phyloP scores from a whole-genome alignment of 2,888 invertebrate genomes.

The Tipula helvola region DNA sequence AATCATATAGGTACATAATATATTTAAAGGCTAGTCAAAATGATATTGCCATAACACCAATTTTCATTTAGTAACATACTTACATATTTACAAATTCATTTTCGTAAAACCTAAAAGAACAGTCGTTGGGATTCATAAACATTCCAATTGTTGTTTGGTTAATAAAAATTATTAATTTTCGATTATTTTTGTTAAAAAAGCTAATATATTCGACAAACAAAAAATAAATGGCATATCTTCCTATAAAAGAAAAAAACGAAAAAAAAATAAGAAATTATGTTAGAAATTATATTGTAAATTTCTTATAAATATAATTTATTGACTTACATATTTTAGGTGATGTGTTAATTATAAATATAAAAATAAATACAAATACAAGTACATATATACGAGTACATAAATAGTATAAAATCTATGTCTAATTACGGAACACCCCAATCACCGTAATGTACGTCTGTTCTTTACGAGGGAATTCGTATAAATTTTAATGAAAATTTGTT shows the following conservation, averaged over 20 bases:
- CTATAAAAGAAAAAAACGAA: no score
- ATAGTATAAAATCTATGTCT: neutral
- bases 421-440: neutral
- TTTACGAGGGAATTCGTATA: no score
- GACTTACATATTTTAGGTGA: neutral
- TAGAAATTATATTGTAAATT: neutral
- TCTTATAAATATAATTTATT: neutral
- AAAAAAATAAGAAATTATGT: neutral
- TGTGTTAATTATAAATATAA: neutral
- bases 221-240: neutral
- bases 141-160: neutral
- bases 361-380: neutral
- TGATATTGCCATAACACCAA: neutral
- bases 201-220: neutral
- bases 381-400: neutral
- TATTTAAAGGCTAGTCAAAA: neutral
- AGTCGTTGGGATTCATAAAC: neutral
- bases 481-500: no score
- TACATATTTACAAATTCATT: neutral
- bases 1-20: neutral
- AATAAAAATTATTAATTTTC: neutral
- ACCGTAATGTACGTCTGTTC: no score
- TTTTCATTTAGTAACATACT: neutral
- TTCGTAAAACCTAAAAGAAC: neutral
- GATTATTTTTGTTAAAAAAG: neutral